A percentile compares a stretch with the other conserved stretches of the same genome.
Conservation (phyloP, 2,888 invertebrate genomes). For the Luffia ferchaultella region DNA sequence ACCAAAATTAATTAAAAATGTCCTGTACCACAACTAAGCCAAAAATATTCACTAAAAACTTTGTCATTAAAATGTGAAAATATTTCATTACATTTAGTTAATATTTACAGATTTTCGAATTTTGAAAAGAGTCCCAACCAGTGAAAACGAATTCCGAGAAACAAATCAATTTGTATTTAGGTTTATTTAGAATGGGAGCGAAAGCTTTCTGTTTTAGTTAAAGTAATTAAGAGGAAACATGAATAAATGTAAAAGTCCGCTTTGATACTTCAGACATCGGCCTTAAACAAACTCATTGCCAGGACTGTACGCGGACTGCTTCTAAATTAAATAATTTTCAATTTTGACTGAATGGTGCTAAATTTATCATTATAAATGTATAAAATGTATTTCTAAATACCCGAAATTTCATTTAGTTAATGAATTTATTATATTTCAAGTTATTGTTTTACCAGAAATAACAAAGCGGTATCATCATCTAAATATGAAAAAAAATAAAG, state of each 20-base stretch:
- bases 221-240: neutral
- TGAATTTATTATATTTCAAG: no score
- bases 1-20: no score
- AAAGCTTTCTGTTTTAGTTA: neutral
- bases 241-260: neutral
- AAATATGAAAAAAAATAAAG: no score
- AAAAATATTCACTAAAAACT: no score
- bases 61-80: no score
- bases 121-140: neutral
- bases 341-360: neutral
- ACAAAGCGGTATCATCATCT: no score
- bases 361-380: neutral
- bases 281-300: neutral
- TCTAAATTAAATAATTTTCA: neutral
- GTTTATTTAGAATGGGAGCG: neutral
- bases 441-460: no score
- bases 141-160: neutral
- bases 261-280: neutral
- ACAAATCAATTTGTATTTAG: neutral
- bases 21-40: no score
- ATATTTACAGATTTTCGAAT: no score
- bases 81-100: no score
- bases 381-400: neutral
- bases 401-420: no score
- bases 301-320: no score